Evolutionary conservation across 2,113 vertebrate species (phyloP), one percentile per base, ranked within the genome.

Genomic region (Podiceps cristatus): DNA sequence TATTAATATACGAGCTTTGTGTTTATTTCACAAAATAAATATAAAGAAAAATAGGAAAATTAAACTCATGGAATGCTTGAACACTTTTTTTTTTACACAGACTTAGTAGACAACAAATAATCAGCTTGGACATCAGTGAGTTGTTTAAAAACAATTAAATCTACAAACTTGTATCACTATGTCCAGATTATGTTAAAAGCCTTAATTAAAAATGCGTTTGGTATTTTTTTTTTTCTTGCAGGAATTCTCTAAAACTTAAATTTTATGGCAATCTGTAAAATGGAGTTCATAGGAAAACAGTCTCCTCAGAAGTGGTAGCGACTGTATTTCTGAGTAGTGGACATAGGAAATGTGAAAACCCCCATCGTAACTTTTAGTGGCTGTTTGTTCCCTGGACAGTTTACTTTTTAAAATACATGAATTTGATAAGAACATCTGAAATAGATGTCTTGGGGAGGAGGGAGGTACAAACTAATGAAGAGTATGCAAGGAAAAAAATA

Each of bases 401-500:
- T 94, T 97, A 90, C 56, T 75, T 95, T 77, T 88, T 60, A 90
- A 62, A 96, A 93, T 74, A 86, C 44, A 68, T 92, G 47, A 52
- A 92, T 95, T 93, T 97, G 84, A 95, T 98, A 93, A 91, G 89
- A 95, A 67, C 68, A 87, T 91, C 68, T 96, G 89, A 98, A 97
- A 86, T 95, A 88, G 78, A 72, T 89, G 40, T 96, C 76, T 95
- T 86, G 74, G 68, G 53, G 59, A 89, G 80, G 59, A 78, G 37
- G 81, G 90, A 96, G 96, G 88, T 92, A 86, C 47, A 96, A 87
- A 63, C 71, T 97, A 97, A 97, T 98, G 93, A 96, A 94, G 91
- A 96, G 85, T 96, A 95, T 95, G 76, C 67, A 84, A 97, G 80
- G 78, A 86, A 97, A 97, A 93, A 87, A 98, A 97, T 91, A 98